phyloP scores from a whole-genome alignment of 2,888 invertebrate species.

The Drosophila mettleri region DNA sequence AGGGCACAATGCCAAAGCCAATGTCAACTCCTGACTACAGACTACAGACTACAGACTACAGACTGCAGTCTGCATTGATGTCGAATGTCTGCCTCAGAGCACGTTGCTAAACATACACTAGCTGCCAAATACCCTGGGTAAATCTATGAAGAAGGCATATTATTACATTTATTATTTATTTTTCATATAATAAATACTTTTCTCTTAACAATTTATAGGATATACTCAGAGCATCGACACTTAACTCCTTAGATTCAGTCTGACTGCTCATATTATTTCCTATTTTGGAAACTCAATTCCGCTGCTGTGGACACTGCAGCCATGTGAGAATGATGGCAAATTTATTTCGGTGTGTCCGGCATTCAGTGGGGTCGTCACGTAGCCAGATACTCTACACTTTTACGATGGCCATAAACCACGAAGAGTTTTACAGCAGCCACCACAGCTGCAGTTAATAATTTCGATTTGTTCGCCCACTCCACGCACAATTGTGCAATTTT shows the following conservation, averaged over 20 bases:
- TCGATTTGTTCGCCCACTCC: slow-evolving; percentile 52
- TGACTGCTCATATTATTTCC: slow-evolving; percentile 43
- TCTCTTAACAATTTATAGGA: background rate
- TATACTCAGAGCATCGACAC: background rate
- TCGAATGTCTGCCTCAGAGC: slow-evolving; percentile 1
- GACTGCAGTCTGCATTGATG: slow-evolving; percentile 29
- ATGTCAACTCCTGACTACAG: slow-evolving; percentile 17
- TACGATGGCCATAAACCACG: slow-evolving; percentile 36
- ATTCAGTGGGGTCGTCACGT: slow-evolving; percentile 38
- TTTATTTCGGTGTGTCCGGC: slow-evolving; percentile 19
- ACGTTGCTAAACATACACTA: background rate
- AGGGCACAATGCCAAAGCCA: slow-evolving; percentile 18
- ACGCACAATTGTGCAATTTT: slow-evolving; percentile 63
- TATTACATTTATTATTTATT: too few species aligned
- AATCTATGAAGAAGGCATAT: too few species aligned
- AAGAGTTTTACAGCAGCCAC: slow-evolving; percentile 37
- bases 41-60: too few species aligned
- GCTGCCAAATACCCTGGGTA: slow-evolving; percentile 5
- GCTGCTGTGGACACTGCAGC: slow-evolving; percentile 18
- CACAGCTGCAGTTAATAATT: slow-evolving; percentile 73
- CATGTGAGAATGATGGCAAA: slow-evolving; percentile 42
- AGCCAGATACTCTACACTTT: slow-evolving; percentile 39
- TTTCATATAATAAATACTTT: too few species aligned
- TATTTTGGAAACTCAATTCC: slow-evolving; percentile 56
- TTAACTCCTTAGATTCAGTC: background rate